These are phyloP conservation scores for Mobula birostris DNA, from an alignment of 2,113 vertebrate genomes.

Conservation along the genomic window DNA sequence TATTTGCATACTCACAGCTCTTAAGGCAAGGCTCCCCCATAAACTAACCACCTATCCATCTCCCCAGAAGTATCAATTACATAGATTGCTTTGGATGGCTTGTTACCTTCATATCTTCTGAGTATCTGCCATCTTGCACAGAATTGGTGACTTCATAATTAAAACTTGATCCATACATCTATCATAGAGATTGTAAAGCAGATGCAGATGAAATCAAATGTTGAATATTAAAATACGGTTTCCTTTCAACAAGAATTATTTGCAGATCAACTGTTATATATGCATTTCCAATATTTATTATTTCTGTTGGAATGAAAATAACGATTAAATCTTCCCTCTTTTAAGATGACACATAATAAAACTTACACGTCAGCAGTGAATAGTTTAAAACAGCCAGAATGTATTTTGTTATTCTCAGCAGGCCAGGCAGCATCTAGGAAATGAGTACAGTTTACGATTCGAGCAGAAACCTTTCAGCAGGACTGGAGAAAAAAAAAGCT, in stretches of 20 bases:
- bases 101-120: background rate
- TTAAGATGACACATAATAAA: background rate
- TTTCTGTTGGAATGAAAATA: background rate
- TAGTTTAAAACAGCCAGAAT: background rate
- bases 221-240: background rate
- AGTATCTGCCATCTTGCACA: too few relatives aligned
- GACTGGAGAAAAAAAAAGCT: too few relatives aligned
- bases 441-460: too few relatives aligned
- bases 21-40: background rate
- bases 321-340: background rate
- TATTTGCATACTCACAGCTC: background rate
- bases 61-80: background rate
- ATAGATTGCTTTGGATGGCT: background rate
- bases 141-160: too few relatives aligned
- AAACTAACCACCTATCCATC: background rate
- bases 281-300: background rate
- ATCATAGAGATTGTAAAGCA: background rate
- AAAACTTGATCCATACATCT: background rate
- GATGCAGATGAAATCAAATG: background rate
- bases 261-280: background rate
- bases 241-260: background rate
- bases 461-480: too few relatives aligned
- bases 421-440: too few relatives aligned
- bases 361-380: background rate
- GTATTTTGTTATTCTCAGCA: background rate